Evolutionary conservation across 1,140 invertebrate genomes (phyloP).

Genomic region (Brachionus manjavacas): DNA sequence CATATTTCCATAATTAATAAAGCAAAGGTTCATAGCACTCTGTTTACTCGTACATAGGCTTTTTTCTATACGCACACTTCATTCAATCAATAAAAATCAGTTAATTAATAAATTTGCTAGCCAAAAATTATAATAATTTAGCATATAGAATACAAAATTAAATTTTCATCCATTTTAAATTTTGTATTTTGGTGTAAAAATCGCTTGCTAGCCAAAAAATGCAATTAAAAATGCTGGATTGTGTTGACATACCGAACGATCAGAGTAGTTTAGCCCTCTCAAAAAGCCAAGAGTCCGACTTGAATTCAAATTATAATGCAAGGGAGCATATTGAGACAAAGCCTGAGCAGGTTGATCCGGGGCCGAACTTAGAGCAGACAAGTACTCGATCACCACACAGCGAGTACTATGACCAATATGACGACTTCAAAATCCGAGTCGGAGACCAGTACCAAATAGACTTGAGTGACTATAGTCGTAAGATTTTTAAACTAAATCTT

Average conservation of each 20-base stretch:
- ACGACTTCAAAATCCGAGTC: conserved; percentile 15
- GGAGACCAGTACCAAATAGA: conserved; percentile 12
- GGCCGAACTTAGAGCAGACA: background rate
- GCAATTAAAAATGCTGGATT: conserved; percentile 25
- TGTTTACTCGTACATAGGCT: background rate
- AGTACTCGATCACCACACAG: background rate
- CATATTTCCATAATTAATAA: background rate
- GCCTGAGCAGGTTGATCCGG: background rate
- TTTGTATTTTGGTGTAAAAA: conserved; percentile 22
- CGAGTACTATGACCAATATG: conserved; percentile 3
- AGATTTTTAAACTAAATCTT: background rate
- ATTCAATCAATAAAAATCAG: conserved; percentile 30
- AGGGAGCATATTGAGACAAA: background rate
- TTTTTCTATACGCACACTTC: background rate
- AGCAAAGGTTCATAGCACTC: background rate
- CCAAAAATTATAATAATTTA: conserved; percentile 15
- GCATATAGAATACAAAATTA: conserved; percentile 23
- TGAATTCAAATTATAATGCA: background rate
- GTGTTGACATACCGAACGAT: background rate
- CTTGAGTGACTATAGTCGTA: conserved; percentile 4
- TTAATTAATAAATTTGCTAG: conserved; percentile 16
- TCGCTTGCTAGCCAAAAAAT: background rate
- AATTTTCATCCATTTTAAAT: conserved; percentile 26
- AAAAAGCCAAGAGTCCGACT: background rate
- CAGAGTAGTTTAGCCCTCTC: background rate